Percentiles rank a stretch among this genome's conserved stretches.
Conservation (phyloP, 2,888 invertebrate genomes). For the Baronia brevicornis region DNA sequence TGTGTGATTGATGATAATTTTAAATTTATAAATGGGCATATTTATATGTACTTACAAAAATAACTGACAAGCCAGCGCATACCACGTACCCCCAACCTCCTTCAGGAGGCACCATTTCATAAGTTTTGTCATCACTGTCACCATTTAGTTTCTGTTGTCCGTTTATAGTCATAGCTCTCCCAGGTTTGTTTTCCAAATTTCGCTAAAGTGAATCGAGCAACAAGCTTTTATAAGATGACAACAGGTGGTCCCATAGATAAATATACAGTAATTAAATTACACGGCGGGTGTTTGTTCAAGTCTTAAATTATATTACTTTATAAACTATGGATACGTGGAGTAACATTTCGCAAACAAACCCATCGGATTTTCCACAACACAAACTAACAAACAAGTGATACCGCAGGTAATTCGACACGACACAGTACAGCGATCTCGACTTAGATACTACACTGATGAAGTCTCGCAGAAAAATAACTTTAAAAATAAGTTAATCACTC, state of each 20-base stretch:
- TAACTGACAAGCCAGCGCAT: slow-evolving; percentile 77
- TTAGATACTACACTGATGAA: slow-evolving; percentile 11
- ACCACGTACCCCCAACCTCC: slow-evolving; percentile 85
- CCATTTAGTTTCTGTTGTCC: slow-evolving; percentile 30
- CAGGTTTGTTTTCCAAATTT: slow-evolving; percentile 14
- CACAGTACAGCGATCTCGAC: slow-evolving; percentile 12
- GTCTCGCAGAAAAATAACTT: slow-evolving; percentile 2
- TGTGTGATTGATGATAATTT: slow-evolving; percentile 2
- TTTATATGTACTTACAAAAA: slow-evolving; percentile 75
- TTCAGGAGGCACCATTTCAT: slow-evolving; percentile 74
- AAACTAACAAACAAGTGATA: slow-evolving; percentile 42
- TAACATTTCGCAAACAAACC: slow-evolving; percentile 39
- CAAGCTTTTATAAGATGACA: slow-evolving; percentile 30
- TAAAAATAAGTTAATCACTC: slow-evolving; percentile 1
- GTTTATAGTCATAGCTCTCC: slow-evolving; percentile 40
- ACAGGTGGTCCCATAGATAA: slow-evolving; percentile 44
- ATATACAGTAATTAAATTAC: slow-evolving; percentile 39
- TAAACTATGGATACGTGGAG: slow-evolving; percentile 40
- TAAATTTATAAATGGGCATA: slow-evolving; percentile 13
- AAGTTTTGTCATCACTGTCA: slow-evolving; percentile 45
- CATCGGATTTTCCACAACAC: slow-evolving; percentile 59
- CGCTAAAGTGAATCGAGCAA: slow-evolving; percentile 19
- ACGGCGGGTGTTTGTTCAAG: slow-evolving; percentile 40
- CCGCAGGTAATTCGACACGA: slow-evolving; percentile 17
- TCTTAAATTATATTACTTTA: slow-evolving; percentile 48